A percentile compares a stretch with the other conserved stretches of the same genome.
Evolutionary conservation across 2,888 invertebrate genomes (phyloP).

Genomic region (Cacoxenus indagator): DNA sequence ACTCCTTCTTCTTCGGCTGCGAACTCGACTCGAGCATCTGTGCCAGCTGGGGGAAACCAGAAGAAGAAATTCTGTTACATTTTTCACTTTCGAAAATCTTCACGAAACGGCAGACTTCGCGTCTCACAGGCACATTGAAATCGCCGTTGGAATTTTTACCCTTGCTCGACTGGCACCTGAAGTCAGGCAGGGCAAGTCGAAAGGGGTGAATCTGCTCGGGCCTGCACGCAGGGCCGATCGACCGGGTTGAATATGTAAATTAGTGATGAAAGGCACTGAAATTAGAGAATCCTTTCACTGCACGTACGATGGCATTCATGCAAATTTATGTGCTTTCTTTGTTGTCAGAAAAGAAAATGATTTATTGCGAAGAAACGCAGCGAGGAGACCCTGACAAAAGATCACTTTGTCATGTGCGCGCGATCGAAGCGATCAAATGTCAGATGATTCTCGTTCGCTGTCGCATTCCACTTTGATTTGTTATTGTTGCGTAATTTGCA

Average conservation of each 20-base stretch:
- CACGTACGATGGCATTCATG: slow-evolving; percentile 22
- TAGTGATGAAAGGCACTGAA: slow-evolving; percentile 41
- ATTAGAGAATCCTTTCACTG: slow-evolving; percentile 42
- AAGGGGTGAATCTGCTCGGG: neutral
- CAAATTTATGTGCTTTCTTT: slow-evolving; percentile 33
- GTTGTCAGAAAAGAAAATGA: slow-evolving; percentile 29
- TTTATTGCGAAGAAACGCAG: slow-evolving; percentile 33
- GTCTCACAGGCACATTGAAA: neutral
- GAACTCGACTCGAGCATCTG: too few relatives aligned
- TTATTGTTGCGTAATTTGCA: slow-evolving; percentile 63
- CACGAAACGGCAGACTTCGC: neutral
- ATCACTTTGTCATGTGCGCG: slow-evolving; percentile 22
- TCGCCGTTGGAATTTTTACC: slow-evolving; percentile 12
- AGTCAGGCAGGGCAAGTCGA: neutral
- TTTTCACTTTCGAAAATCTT: neutral
- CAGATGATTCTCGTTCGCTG: too few relatives aligned
- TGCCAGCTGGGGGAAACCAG: neutral
- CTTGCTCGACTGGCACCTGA: neutral
- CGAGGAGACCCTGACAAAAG: slow-evolving; percentile 17
- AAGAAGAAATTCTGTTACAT: neutral
- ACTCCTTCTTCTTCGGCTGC: too few relatives aligned
- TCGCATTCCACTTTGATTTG: slow-evolving; percentile 30
- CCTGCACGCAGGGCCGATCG: neutral
- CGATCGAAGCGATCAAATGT: slow-evolving; percentile 34
- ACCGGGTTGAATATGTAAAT: slow-evolving; percentile 46